These are phyloP conservation scores for Papilio polytes DNA, from an alignment of 1,140 invertebrate genomes.

Conservation along the genomic window DNA sequence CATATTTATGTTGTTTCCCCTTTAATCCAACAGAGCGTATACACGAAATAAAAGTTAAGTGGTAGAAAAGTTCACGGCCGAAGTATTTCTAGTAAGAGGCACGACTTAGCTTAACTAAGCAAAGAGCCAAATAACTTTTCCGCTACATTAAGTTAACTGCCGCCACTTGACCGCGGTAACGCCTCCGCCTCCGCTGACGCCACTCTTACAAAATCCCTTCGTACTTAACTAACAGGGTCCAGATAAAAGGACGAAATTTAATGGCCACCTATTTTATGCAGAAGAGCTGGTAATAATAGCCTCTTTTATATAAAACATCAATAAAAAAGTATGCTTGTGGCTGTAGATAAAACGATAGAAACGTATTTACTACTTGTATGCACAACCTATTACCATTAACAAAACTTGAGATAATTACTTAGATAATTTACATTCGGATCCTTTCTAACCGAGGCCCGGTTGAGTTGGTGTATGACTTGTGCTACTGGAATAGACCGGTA, in stretches of 20 bases:
- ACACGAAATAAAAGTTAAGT: slow-evolving; percentile 53
- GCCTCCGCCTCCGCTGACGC: slow-evolving; percentile 25
- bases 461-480: slow-evolving; percentile 1
- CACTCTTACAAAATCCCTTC: slow-evolving; percentile 47
- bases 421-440: neutral
- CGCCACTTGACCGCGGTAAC: slow-evolving; percentile 48
- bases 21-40: neutral
- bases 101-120: slow-evolving; percentile 56
- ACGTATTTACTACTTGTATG: neutral
- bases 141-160: slow-evolving; percentile 62
- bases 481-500: slow-evolving; percentile 19
- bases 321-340: neutral
- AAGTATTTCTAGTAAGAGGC: slow-evolving; percentile 16
- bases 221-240: neutral
- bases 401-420: neutral
- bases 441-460: neutral
- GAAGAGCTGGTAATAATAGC: neutral
- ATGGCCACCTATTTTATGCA: neutral
- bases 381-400: neutral
- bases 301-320: neutral
- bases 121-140: slow-evolving; percentile 59
- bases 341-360: too few species aligned
- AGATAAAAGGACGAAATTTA: slow-evolving; percentile 1
- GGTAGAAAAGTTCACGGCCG: slow-evolving; percentile 3
- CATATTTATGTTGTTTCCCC: neutral